Conservation (phyloP, 2,888 invertebrate genomes). For the Mamestra brassicae region DNA sequence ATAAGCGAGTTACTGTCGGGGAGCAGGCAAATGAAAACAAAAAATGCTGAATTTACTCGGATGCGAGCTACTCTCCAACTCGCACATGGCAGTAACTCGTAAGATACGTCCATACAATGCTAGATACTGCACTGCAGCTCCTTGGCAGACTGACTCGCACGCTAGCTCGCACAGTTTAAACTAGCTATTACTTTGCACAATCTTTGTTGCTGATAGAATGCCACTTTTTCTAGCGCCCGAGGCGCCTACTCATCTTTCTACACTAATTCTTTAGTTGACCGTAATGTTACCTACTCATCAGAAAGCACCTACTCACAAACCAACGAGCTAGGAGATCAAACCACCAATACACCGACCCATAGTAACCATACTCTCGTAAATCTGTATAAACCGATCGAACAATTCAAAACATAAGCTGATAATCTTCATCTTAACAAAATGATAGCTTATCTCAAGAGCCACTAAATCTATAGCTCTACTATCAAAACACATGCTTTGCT, state of each 20-base stretch:
- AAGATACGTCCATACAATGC: too few species aligned
- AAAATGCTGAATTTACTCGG: too few species aligned
- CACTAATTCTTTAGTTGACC: not conserved
- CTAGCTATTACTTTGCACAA: not conserved
- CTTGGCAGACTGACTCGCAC: too few species aligned
- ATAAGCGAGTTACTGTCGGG: too few species aligned
- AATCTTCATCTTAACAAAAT: slow-evolving; percentile 41
- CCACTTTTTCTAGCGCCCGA: not conserved
- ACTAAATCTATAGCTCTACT: slow-evolving; percentile 27
- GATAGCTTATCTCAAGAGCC: slow-evolving; percentile 46
- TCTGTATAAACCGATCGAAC: slow-evolving; percentile 6
- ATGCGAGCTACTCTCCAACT: too few species aligned
- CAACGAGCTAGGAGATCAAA: not conserved
- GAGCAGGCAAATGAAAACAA: too few species aligned
- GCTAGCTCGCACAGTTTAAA: too few species aligned
- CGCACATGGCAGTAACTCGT: too few species aligned
- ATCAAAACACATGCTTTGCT: slow-evolving; percentile 29
- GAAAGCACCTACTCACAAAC: not conserved
- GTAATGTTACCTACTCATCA: not conserved
- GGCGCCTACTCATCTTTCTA: not conserved
- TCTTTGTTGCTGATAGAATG: not conserved
- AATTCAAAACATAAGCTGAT: slow-evolving; percentile 27
- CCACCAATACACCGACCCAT: not conserved
- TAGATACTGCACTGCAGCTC: too few species aligned
- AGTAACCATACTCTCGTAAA: not conserved